Evolutionary conservation across 1,140 invertebrate genomes (phyloP), one percentile per base, ranked within the genome.

Genomic region (Drosophila athabasca): DNA sequence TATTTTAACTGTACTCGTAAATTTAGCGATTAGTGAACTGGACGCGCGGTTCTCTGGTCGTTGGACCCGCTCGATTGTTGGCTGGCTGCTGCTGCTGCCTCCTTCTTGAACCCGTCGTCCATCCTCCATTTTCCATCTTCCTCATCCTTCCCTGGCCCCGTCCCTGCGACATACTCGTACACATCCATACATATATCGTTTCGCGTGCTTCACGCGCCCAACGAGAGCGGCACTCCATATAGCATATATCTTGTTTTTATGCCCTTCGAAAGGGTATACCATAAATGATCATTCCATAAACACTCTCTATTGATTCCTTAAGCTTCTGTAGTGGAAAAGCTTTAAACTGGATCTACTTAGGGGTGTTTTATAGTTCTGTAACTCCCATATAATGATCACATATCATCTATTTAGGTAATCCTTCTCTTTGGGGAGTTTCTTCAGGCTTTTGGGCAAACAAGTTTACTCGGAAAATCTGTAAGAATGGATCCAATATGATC

Each of bases 1-100:
- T 78, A 81, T 81, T 81, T 85, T 81, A 81, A 81, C 81, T 85
- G 82, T 87, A 87, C 81, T 85, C 82, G 82, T 87, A 87, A 85
- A 85, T 85, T 85, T 85, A 81, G 81, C 81, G 81, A 85, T 85
- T 85, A 85, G 81, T 87, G 82, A 52, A 58, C 53, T 87, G 82
- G 55, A 58, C 53, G 76, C 50, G 54, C 60, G 48, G 57, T 58
- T 61, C 26, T 35, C 35, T 44, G 43, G 54, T 74, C 53, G 22
- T 64, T 45, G 35, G 70, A 31, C 46, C 57, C 49, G 48, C 22
- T 58, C 43, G 46, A 43, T 52, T n/a, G n/a, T n/a, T n/a, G n/a
- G 29, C 19, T 41, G 41, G 39, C 59, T 55, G 6, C 39, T 41
- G 49, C n/a, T n/a, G n/a, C n/a, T n/a, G 26, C 11, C 69, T 49